Conservation (phyloP, 2,797 vertebrate genomes). For the Cyprinella venusta region DNA sequence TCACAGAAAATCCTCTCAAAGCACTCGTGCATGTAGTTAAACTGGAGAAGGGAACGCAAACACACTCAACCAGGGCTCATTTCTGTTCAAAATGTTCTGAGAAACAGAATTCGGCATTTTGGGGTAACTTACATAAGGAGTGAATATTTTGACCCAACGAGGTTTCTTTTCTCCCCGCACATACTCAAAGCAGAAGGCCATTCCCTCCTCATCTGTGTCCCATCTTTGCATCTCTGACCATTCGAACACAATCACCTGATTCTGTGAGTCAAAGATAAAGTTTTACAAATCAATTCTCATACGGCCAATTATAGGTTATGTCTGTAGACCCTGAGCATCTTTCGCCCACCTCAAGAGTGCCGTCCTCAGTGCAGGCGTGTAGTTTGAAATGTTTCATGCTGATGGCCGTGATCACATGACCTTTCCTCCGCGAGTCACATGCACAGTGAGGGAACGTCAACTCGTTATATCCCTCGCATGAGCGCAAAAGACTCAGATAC, state of each 20-base stretch:
- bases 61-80: not conserved
- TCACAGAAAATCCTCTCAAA: constrained; percentile 98
- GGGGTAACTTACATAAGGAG: constrained; percentile 89
- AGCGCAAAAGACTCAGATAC: constrained; percentile 89
- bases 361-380: constrained; percentile 93
- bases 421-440: constrained; percentile 93
- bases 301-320: not conserved
- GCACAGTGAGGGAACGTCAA: constrained; percentile 94
- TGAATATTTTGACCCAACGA: constrained; percentile 98
- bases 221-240: constrained; percentile 98
- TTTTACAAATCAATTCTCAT: not conserved
- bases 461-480: constrained; percentile 94
- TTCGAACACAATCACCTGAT: constrained; percentile 94
- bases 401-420: constrained; percentile 93
- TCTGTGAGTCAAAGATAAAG: constrained; percentile 72
- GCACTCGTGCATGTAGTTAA: constrained; percentile 99
- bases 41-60: constrained; percentile 73
- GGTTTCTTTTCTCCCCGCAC: constrained; percentile 95
- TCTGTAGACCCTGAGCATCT: too few relatives aligned
- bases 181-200: constrained; percentile 97
- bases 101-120: not conserved
- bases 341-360: constrained; percentile 83
- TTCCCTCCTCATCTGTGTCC: constrained; percentile 97
- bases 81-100: not conserved
- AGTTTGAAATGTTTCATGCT: constrained; percentile 94